These are phyloP conservation scores for Drosophila teissieri DNA, from an alignment of 1,140 invertebrate genomes.

Conservation along the genomic window DNA sequence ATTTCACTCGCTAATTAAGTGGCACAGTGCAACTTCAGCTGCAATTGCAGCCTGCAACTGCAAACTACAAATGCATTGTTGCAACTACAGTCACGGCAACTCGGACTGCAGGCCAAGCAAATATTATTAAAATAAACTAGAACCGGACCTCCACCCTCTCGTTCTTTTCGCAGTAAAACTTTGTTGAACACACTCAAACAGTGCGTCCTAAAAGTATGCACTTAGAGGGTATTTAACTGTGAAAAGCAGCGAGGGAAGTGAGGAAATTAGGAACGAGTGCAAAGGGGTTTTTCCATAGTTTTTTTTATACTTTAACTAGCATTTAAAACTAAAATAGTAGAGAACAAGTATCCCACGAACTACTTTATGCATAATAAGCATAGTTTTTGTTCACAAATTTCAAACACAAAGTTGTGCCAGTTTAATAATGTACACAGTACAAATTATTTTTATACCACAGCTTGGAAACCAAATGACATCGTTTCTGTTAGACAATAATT, in stretches of 20 bases:
- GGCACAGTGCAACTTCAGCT: slow-evolving; percentile 39
- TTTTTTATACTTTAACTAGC: no score
- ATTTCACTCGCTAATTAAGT: slow-evolving; percentile 76
- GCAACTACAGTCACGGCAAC: slow-evolving; percentile 62
- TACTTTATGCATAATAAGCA: no score
- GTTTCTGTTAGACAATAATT: background rate
- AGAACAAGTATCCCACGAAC: no score
- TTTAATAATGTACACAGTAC: background rate
- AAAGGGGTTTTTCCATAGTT: background rate
- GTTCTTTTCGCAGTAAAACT: background rate
- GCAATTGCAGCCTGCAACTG: slow-evolving; percentile 11
- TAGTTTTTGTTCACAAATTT: background rate
- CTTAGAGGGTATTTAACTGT: slow-evolving; percentile 27
- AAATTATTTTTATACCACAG: background rate
- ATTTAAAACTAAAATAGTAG: no score
- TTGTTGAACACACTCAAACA: slow-evolving; percentile 13
- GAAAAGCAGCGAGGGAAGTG: slow-evolving; percentile 3
- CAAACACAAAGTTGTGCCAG: background rate
- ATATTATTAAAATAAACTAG: slow-evolving; percentile 68
- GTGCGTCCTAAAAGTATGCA: slow-evolving; percentile 26
- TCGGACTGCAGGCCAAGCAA: slow-evolving; percentile 48
- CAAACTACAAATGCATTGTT: background rate
- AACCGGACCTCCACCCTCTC: background rate
- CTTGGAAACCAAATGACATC: background rate
- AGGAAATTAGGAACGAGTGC: background rate